Evolutionary conservation across 2,888 invertebrate genomes (phyloP).

Genomic region (Tipula lateralis): DNA sequence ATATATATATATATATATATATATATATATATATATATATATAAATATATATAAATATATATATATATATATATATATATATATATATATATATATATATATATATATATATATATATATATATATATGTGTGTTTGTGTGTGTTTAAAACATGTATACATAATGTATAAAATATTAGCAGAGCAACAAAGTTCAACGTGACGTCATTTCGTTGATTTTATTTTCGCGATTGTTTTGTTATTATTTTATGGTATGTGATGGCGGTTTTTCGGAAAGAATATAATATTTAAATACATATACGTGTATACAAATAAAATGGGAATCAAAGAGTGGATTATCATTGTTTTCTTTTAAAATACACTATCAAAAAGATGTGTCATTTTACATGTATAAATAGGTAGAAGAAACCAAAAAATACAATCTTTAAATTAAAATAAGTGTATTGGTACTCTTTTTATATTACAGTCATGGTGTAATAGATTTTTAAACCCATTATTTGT

Average conservation of each 20-base stretch:
- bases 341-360: constrained; percentile 9
- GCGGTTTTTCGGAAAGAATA: constrained; percentile 4
- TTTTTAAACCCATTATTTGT: neutral
- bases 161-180: neutral
- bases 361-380: neutral
- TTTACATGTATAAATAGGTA: neutral
- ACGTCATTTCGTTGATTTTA: constrained; percentile 11
- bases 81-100: neutral
- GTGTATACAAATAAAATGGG: neutral
- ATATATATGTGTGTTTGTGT: neutral
- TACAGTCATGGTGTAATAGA: neutral
- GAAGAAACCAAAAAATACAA: neutral
- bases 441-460: neutral
- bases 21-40: neutral
- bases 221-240: constrained; percentile 19
- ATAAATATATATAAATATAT: neutral
- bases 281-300: neutral
- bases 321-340: constrained; percentile 15
- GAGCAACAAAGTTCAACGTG: constrained; percentile 11
- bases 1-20: neutral
- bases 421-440: neutral
- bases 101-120: neutral
- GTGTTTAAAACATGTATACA: too few species aligned
- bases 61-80: neutral
- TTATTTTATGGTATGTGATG: constrained; percentile 11